Base-by-base conservation (phyloP, 2,113 vertebrate genomes). In the Crypturellus undulatus region DNA sequence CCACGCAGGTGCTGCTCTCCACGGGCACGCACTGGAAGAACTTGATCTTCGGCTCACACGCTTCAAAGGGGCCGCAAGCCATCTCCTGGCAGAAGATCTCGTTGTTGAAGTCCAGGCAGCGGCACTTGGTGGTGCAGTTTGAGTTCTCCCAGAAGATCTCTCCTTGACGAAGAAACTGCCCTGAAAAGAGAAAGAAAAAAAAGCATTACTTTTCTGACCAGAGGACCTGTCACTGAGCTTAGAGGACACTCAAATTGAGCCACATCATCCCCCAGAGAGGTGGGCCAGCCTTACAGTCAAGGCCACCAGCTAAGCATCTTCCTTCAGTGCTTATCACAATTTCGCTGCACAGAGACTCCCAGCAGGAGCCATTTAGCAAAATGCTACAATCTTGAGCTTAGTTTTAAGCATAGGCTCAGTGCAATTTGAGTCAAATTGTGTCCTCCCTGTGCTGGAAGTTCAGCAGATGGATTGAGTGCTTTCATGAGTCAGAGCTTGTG, bases 1-100 rank as follows among this genome's bases (percentile, higher is more conserved):
- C 99, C 96, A 99, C 99, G 9, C 99, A 99, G 15, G 99, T 99
- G 97, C 99, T 99, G 93, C 98, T 99, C 94, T 99, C 98, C 77
- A 98, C 97, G 0, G 99, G 98, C 95, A 98, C 98, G 96, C 99
- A 99, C 97, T 98, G 99, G 97, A 99, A 99, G 84, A 99, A 98
- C 36, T 98, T 99, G 63, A 97, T 98, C 94, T 98, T 98, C 7
- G 97, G 98, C 89, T 99, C 99, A 25, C 99, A 99, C 28, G 97
- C 98, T 96, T 99, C 99, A 6, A 99, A 98, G 83, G 99, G 98
- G n/a, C 99, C 97, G 1, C 99, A 99, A 1, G 98, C 96, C 58
- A 98, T 91, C 62, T 99, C 98, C 95, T 99, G 98, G 93, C 99
- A 99, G 28, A 98, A 98, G 84, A 99, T 98, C 92, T 99, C 98